A percentile compares a stretch with the other conserved stretches of the same genome.
Conservation (phyloP, 2,113 vertebrate genomes). For the Ageneiosus marmoratus region DNA sequence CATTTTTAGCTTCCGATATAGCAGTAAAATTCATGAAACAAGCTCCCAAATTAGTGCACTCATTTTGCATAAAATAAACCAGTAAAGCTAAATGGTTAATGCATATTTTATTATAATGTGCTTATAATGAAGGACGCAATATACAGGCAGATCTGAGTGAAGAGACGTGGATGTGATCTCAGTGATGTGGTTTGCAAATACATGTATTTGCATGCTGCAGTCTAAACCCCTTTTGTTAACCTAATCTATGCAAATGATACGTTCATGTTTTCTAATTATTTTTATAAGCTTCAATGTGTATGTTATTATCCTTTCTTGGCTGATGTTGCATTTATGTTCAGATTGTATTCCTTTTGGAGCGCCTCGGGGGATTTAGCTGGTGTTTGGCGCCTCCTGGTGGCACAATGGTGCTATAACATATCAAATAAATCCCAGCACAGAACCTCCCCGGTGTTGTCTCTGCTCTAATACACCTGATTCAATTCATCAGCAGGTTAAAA, state of each 20-base stretch:
- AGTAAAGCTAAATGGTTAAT: not conserved
- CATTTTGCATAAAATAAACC: not conserved
- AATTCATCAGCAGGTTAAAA: not conserved
- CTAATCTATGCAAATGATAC: not conserved
- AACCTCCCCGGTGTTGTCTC: not conserved
- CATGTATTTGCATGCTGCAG: not conserved
- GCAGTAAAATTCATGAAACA: too few relatives aligned
- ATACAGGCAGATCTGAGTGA: not conserved
- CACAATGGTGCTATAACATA: not conserved
- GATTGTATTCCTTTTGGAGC: not conserved
- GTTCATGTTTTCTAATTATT: not conserved
- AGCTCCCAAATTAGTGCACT: not conserved
- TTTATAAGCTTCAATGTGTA: not conserved
- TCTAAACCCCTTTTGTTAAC: not conserved
- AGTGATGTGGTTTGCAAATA: constrained; percentile 7
- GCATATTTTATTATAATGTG: not conserved
- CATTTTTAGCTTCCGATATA: too few relatives aligned
- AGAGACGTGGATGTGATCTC: not conserved
- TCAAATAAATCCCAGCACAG: not conserved
- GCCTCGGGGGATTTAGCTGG: not conserved
- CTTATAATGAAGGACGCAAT: not conserved
- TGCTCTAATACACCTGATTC: not conserved
- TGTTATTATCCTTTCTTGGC: too few relatives aligned
- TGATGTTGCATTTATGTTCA: not conserved
- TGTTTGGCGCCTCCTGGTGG: not conserved